Evolutionary conservation across 2,797 vertebrate genomes (phyloP), one percentile per base, ranked within the genome.

Genomic region (Fratercula arctica): DNA sequence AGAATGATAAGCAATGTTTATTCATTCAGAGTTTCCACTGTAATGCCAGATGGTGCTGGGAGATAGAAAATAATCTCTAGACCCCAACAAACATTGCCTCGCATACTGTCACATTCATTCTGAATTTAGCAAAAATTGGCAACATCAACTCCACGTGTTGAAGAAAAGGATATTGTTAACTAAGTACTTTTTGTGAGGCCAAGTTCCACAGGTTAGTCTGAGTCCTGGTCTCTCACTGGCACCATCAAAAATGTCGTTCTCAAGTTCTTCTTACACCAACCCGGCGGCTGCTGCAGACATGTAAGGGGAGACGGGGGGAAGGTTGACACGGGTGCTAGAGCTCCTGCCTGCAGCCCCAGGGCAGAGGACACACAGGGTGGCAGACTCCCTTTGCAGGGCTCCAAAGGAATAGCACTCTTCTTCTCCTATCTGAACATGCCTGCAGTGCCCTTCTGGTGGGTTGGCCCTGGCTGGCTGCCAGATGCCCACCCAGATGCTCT

Each of bases 161-260:
- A 66, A 79, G 68, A 72, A 43, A 63, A 80, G 29, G 26, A 0
- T 33, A 7, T 23, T 41, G 16, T 25, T 46, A 69, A 5, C 29
- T 5, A 60, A 37, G 26, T 15, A 17, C 41, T 25, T 82, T 19
- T 29, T 66, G 51, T 0, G 1, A n/a, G 33, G 59, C 29, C 45
- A 43, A 46, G 26, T 78, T 79, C 45, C 48, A 24, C 39, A 67
- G 46, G 37, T 51, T 35, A 24, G 10, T 28, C 43, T 16, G 23
- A 87, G 46, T 60, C 51, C 69, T 77, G 35, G 2, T 57, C 15
- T 43, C 68, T 51, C 45, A 3, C 13, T 18, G n/a, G 14, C 21
- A 13, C 19, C 21, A 3, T 10, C 31, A 18, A 46, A 53, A 53
- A 60, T 1, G 1, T 45, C 2, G 1, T 4, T 16, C 0, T 0